Percentiles rank a stretch among this genome's conserved stretches.
phyloP scores from a whole-genome alignment of 2,888 invertebrate genomes.

The Xestoiulus laeticollis region DNA sequence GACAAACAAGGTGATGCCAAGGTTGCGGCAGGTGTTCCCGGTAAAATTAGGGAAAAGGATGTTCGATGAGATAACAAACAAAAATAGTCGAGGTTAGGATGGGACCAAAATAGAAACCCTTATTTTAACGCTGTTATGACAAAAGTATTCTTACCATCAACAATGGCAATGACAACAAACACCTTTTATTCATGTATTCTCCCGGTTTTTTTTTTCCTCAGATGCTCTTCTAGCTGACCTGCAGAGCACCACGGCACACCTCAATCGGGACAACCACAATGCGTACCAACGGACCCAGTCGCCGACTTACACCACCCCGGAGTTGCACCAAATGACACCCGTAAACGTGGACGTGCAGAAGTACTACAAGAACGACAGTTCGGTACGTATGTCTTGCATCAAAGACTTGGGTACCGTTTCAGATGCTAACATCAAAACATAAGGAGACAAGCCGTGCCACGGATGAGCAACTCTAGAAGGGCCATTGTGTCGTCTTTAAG shows the following conservation, averaged over 20 bases:
- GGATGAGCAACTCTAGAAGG: too few relatives aligned
- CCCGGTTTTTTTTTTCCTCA: constrained; percentile 67
- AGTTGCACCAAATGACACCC: neutral
- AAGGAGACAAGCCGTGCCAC: too few relatives aligned
- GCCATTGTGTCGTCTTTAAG: too few relatives aligned
- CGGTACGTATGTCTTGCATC: neutral
- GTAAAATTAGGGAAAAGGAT: neutral
- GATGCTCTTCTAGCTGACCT: constrained; percentile 95
- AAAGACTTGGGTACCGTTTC: too few relatives aligned
- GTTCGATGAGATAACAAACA: constrained; percentile 32
- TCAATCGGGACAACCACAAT: constrained; percentile 62
- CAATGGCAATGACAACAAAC: neutral
- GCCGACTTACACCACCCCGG: constrained; percentile 31
- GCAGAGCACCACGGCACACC: constrained; percentile 87
- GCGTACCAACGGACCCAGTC: constrained; percentile 8
- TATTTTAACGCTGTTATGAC: neutral
- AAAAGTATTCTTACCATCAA: too few relatives aligned
- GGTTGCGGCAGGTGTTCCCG: neutral
- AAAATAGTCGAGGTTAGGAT: constrained; percentile 6
- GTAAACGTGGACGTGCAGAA: constrained; percentile 51
- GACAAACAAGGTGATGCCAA: neutral
- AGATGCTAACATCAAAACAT: too few relatives aligned
- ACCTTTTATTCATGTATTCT: neutral
- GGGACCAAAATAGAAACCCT: neutral
- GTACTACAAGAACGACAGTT: constrained; percentile 50